Base-by-base conservation (phyloP, 2,113 vertebrate genomes). In the Hylia prasina region DNA sequence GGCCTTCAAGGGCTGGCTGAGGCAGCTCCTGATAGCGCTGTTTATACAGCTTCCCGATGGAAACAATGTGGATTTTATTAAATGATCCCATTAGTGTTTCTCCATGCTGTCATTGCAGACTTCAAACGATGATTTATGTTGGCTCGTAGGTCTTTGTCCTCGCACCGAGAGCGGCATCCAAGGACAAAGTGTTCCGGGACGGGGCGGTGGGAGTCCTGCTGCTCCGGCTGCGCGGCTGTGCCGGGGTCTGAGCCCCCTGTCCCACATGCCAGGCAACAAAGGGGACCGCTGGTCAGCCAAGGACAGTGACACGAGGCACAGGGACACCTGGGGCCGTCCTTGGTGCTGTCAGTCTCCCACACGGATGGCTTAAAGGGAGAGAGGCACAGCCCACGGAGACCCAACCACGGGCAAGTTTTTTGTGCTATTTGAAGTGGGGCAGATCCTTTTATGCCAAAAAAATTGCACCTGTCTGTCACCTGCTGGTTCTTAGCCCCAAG, bases 61-160 rank as follows among this genome's bases (percentile, higher is more conserved):
- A 96, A 95, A 96, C 93, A 96, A 96, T 96, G 96, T 97, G 96
- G 90, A 66, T 94, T 89, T 94, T 92, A 96, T 96, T 97, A 97
- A 96, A 93, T 15, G 44, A 94, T 90, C 95, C 93, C 90, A 89
- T 93, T 96, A 96, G 93, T 86, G 94, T 94, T 96, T 92, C 95
- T 96, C 96, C 90, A 25, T 97, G 96, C 89, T 96, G 96, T 96
- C 96, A 77, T 20, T 96, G 92, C 85, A 77, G 94, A 96, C 96
- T 96, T 96, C 93, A 96, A 96, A 94, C 85, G 6, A 81, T 96
- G 96, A 96, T 97, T 96, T 97, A 96, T 96, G 93, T 96, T 96
- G 96, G 94, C 94, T 97, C 92, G 4, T 58, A 37, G 93, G 90
- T 86, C 96, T 92, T 86, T 94, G 96, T 97, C 96, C 95, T 95